Conservation (phyloP, 2,888 invertebrate genomes). For the Plagodis dolabraria region DNA sequence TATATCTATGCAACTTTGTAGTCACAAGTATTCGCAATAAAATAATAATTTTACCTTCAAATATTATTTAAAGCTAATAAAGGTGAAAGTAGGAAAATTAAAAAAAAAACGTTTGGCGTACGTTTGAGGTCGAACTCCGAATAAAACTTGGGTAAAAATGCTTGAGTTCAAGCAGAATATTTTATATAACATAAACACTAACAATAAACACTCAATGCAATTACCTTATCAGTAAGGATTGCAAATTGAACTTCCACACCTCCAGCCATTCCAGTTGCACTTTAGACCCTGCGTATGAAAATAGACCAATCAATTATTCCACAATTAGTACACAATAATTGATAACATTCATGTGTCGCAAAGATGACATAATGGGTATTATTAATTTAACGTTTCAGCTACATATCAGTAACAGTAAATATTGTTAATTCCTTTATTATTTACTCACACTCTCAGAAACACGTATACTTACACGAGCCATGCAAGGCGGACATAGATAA, state of each 20-base stretch:
- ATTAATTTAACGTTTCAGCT: constrained; percentile 46
- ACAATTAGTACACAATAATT: constrained; percentile 53
- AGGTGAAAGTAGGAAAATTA: too few species aligned
- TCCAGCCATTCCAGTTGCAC: constrained; percentile 5
- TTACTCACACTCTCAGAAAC: background rate
- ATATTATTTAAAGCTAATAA: too few species aligned
- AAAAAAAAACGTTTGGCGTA: too few species aligned
- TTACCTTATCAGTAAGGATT: background rate
- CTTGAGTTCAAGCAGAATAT: too few species aligned
- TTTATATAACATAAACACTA: background rate
- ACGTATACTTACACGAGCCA: background rate
- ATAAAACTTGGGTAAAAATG: too few species aligned
- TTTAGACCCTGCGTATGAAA: constrained; percentile 27
- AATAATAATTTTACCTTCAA: too few species aligned
- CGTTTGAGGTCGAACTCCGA: too few species aligned
- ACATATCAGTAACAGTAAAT: constrained; percentile 2
- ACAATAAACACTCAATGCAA: constrained; percentile 4
- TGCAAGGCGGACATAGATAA: background rate
- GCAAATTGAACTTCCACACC: constrained; percentile 8
- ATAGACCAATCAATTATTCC: constrained; percentile 51
- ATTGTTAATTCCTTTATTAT: background rate
- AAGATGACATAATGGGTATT: constrained; percentile 56
- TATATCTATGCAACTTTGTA: too few species aligned
- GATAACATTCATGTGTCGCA: constrained; percentile 47
- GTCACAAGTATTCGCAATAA: too few species aligned